Evolutionary conservation across 2,888 invertebrate species (phyloP), one percentile per base, ranked within the genome.

Genomic region (Xiphydria camelus): DNA sequence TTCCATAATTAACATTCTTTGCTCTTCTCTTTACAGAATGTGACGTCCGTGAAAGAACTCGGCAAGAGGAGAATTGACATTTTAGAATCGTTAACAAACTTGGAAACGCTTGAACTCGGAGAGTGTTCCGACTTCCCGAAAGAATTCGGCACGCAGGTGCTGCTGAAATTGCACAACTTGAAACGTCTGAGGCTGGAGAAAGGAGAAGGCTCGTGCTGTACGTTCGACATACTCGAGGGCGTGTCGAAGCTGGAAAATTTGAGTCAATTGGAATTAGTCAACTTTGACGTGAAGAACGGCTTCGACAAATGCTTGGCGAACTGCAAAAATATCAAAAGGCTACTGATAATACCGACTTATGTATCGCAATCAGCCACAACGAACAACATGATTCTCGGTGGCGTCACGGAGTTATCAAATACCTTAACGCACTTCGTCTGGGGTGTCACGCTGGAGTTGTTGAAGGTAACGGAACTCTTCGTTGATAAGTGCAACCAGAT

Each of bases 341-440:
- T 92, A 54, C 80, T 92, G 38, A 86, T 92, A 55, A 89, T 91
- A 76, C 91, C 91, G 4, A 90, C 89, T 0, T 91, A 91, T 66
- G 86, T 90, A 58, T 89, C 88, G 31, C 90, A 91, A 66, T 89
- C 90, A n/a, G 91, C 91, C 4, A 89, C 89, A 14, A 90, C 91
- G 33, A 91, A 90, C 75, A 86, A 87, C 62, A 88, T 90, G 79
- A 80, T 83, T 6, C 70, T 83, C 29, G 78, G 79, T 4, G 82
- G 82, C 3, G 84, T 88, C 21, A 81, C 85, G 26, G 80, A 85
- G 57, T 78, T 89, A 14, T 80, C 82, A 36, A 79, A 82, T 45
- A 85, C 86, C 10, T 76, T 92, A 12, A 84, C 84, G 9, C 86
- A 87, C 62, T 86, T 92, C 56, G 87, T 90, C 55, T 89, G 91